phyloP scores from a whole-genome alignment of 2,797 vertebrate species.

The Uromys caudimaculatus region DNA sequence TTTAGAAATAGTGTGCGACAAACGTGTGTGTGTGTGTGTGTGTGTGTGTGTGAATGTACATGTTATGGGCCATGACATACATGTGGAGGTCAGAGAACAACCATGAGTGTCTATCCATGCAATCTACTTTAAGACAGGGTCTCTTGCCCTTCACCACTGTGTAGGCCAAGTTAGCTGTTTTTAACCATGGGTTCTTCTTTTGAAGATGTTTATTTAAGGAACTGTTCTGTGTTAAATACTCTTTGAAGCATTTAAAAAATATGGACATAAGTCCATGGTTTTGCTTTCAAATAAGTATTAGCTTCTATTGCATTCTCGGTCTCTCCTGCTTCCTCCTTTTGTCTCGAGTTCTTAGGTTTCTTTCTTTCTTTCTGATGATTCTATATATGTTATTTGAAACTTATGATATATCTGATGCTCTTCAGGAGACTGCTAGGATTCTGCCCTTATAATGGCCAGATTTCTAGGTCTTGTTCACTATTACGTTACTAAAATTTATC shows the following conservation, averaged over 20 bases:
- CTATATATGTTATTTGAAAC: not conserved
- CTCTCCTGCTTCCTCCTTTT: not conserved
- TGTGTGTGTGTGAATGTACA: not conserved
- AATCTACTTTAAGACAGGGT: not conserved
- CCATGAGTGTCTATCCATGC: not conserved
- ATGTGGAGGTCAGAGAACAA: not conserved
- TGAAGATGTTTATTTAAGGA: not conserved
- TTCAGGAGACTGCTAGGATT: not conserved
- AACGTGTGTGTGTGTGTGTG: not conserved
- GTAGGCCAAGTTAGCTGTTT: not conserved
- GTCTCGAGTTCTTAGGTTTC: not conserved
- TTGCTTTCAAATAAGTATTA: not conserved
- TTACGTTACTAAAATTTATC: not conserved
- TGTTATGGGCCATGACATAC: not conserved
- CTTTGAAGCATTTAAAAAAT: not conserved
- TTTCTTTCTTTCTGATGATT: not conserved
- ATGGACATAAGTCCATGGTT: not conserved
- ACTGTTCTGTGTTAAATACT: not conserved
- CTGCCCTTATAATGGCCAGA: not conserved
- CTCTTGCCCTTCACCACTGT: not conserved
- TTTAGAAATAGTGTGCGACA: not conserved
- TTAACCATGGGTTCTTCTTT: not conserved
- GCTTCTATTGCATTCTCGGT: not conserved
- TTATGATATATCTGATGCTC: not conserved
- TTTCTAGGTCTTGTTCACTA: not conserved